Evolutionary conservation across 2,888 invertebrate species (phyloP), one percentile per base, ranked within the genome.

Genomic region (Acrobeloides nanus): DNA sequence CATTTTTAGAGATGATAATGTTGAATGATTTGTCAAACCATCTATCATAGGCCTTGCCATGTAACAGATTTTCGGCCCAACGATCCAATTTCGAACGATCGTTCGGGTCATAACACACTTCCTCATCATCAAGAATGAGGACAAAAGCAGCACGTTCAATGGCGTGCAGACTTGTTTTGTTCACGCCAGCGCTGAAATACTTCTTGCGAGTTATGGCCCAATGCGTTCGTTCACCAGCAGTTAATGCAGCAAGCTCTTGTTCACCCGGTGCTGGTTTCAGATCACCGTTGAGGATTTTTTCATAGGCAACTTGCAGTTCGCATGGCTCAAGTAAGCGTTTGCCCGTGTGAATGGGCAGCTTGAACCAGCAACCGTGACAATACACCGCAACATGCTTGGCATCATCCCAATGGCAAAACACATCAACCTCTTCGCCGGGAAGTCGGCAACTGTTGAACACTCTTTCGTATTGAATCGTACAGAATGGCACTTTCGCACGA

Each of bases 1-100:
- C 95, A 76, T 93, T 93, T 46, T 81, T 84, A 58, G 86, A 87
- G 73, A 97, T 82, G 74, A 95, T 89, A 18, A 97, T 80, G 46
- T 87, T 95, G 78, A 97, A 95, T 3, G 92, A 89, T 76, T 97
- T 97, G 79, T 97, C 95, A 76, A 92, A 95, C 95, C 95, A 97
- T 51, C 95, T 82, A 76, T 97, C 87, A 74, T 87, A 84, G 7
- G 93, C 93, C 72, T 87, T 89, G 44, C 97, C 97, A 74, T 97
- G 95, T 1, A 97, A 80, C 65, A 95, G 79, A 33, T 82, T 80
- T 50, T 84, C 82, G 1, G 90, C 92, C 75, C 84, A 93, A 38
- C 82, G 80, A 73, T 92, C 88, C 63, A 97, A 77, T 74, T 87
- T 73, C 12, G 68, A 55, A 0, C 73, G 66, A 38, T 78, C 75